Percentiles rank a stretch among this genome's conserved stretches.
phyloP scores from a whole-genome alignment of 2,113 vertebrate species.

The Melanostigma gelatinosum region DNA sequence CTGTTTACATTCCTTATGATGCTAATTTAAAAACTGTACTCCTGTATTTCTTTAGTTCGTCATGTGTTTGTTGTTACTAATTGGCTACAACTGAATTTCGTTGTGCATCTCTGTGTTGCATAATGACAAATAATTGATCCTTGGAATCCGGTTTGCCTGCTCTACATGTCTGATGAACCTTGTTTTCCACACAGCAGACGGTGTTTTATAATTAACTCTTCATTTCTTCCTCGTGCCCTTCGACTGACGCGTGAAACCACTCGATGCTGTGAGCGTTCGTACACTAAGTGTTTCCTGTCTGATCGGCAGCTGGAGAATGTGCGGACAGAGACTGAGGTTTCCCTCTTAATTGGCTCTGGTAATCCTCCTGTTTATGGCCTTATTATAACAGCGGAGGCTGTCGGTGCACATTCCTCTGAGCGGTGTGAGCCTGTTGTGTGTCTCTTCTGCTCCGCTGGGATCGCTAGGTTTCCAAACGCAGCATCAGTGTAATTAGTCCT shows the following conservation, averaged over 20 bases:
- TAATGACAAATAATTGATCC: too few species aligned
- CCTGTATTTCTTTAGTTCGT: too few species aligned
- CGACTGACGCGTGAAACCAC: constrained; percentile 22
- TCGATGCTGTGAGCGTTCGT: not conserved
- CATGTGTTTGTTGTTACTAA: too few species aligned
- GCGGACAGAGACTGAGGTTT: constrained; percentile 66
- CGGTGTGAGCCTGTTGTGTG: constrained; percentile 39
- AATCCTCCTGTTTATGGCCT: constrained; percentile 72
- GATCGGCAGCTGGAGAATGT: constrained; percentile 67
- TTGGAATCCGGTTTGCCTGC: not conserved
- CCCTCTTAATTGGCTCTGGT: constrained; percentile 68
- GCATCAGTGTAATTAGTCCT: constrained; percentile 15
- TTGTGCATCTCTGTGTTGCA: too few species aligned
- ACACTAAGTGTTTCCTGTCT: constrained; percentile 66
- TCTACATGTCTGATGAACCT: not conserved
- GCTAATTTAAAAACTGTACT: too few species aligned
- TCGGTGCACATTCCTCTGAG: constrained; percentile 57
- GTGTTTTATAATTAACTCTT: constrained; percentile 25
- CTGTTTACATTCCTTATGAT: too few species aligned
- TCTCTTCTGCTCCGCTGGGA: constrained; percentile 3
- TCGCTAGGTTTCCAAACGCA: constrained; percentile 1
- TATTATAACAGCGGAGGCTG: constrained; percentile 56
- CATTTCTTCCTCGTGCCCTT: constrained; percentile 11
- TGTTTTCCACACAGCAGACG: constrained; percentile 29
- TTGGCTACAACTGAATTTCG: too few species aligned